A percentile compares a stretch with the other conserved stretches of the same genome.
Conservation (phyloP, 2,797 vertebrate species). For the Pogonophryne albipinna region DNA sequence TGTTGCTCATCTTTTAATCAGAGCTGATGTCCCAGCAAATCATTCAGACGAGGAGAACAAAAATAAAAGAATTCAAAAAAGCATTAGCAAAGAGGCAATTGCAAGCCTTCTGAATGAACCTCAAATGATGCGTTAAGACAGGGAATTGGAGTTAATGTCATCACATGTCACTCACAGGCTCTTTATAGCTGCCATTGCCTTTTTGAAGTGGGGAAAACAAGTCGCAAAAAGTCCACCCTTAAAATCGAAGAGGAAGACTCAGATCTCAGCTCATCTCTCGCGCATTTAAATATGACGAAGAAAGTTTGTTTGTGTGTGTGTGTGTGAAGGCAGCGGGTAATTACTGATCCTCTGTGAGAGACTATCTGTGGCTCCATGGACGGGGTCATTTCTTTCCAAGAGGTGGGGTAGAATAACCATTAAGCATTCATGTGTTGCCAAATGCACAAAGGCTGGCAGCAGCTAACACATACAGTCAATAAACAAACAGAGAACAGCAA, state of each 20-base stretch:
- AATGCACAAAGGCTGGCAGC: constrained; percentile 68
- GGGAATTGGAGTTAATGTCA: constrained; percentile 81
- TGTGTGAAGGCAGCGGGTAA: constrained; percentile 60
- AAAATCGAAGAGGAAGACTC: constrained; percentile 68
- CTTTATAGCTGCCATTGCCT: constrained; percentile 56
- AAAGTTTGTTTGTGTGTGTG: constrained; percentile 13
- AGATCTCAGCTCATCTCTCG: constrained; percentile 53
- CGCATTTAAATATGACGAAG: constrained; percentile 60
- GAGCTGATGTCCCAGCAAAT: constrained; percentile 78
- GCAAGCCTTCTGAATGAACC: constrained; percentile 73
- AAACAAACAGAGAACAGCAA: constrained; percentile 74
- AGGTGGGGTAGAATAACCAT: constrained; percentile 78
- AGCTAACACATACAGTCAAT: constrained; percentile 66
- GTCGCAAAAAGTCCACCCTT: constrained; percentile 63
- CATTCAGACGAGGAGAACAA: constrained; percentile 56
- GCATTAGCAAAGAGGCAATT: constrained; percentile 76
- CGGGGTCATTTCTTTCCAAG: constrained; percentile 74
- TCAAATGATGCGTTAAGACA: constrained; percentile 79
- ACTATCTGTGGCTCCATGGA: constrained; percentile 57
- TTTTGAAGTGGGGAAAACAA: constrained; percentile 67
- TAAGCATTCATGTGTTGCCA: constrained; percentile 80
- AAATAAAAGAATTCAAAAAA: constrained; percentile 65
- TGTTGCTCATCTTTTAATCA: constrained; percentile 78
- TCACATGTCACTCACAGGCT: constrained; percentile 79
- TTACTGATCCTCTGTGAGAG: constrained; percentile 72